Conservation (phyloP, 2,113 vertebrate species). For the Melanostigma gelatinosum region DNA sequence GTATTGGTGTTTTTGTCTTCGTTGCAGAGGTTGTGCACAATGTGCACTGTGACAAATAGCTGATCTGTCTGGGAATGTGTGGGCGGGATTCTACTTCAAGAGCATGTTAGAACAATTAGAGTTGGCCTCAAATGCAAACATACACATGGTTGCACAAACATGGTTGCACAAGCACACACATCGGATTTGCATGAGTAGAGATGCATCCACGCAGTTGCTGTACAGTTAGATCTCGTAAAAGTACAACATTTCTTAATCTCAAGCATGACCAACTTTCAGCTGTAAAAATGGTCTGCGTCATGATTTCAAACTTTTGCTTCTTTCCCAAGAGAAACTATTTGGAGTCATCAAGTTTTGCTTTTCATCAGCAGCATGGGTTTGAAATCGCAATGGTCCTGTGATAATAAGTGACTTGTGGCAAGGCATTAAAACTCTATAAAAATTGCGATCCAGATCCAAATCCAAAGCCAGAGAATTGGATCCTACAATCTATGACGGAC, state of each 20-base stretch:
- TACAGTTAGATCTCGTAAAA: slow-evolving; percentile 6
- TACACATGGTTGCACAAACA: slow-evolving; percentile 38
- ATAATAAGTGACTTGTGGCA: neutral
- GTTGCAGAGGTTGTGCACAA: slow-evolving; percentile 50
- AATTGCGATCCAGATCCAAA: neutral
- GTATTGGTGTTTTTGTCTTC: slow-evolving; percentile 33
- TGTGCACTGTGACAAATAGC: slow-evolving; percentile 70
- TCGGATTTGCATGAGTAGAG: slow-evolving; percentile 42
- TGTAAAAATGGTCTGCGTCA: neutral
- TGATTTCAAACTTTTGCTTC: neutral
- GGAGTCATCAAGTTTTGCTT: neutral
- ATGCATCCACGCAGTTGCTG: slow-evolving; percentile 9
- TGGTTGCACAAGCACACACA: slow-evolving; percentile 27
- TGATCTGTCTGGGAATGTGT: slow-evolving; percentile 75
- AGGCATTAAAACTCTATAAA: neutral
- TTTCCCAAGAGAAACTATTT: neutral
- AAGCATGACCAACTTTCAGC: neutral
- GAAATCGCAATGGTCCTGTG: neutral
- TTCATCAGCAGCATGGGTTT: neutral
- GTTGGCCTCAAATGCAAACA: slow-evolving; percentile 61
- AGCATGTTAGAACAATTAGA: slow-evolving; percentile 78
- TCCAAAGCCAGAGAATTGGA: neutral
- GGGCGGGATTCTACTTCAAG: slow-evolving; percentile 82
- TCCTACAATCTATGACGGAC: neutral
- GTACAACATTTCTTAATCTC: neutral